phyloP scores from a whole-genome alignment of 2,113 vertebrate species.

The Canis aureus region DNA sequence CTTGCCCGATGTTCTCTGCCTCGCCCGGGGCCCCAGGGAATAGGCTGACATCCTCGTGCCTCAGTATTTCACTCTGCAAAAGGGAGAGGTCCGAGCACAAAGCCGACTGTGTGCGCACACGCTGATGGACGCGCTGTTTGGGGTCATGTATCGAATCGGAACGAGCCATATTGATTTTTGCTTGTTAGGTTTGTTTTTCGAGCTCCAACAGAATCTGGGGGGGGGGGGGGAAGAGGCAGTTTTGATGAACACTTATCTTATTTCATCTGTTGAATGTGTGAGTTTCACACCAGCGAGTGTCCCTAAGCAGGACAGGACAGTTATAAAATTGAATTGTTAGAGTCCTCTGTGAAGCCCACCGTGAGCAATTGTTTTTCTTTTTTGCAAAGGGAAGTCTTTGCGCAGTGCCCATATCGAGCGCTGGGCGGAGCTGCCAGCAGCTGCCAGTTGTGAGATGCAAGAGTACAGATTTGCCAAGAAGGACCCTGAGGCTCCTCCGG shows the following conservation, averaged over 20 bases:
- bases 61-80: conserved; percentile 20
- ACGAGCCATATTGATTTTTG: conserved; percentile 51
- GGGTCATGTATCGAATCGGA: neutral
- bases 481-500: too few relatives aligned
- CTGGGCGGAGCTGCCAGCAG: neutral
- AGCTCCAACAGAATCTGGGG: neutral
- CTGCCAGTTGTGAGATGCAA: neutral
- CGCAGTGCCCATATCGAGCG: neutral
- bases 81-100: neutral
- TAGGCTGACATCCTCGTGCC: neutral
- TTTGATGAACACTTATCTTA: neutral
- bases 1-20: neutral
- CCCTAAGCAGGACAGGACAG: neutral
- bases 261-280: neutral
- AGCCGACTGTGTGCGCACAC: accelerated
- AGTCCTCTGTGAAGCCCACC: neutral
- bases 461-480: neutral
- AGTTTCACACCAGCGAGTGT: neutral
- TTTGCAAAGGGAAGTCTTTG: neutral
- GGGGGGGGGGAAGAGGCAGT: neutral
- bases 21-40: neutral
- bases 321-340: conserved; percentile 5
- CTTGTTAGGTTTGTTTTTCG: conserved; percentile 36
- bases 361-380: neutral
- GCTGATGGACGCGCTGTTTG: neutral